phyloP scores from a whole-genome alignment of 2,888 invertebrate species.

The Caradrina kadenii region DNA sequence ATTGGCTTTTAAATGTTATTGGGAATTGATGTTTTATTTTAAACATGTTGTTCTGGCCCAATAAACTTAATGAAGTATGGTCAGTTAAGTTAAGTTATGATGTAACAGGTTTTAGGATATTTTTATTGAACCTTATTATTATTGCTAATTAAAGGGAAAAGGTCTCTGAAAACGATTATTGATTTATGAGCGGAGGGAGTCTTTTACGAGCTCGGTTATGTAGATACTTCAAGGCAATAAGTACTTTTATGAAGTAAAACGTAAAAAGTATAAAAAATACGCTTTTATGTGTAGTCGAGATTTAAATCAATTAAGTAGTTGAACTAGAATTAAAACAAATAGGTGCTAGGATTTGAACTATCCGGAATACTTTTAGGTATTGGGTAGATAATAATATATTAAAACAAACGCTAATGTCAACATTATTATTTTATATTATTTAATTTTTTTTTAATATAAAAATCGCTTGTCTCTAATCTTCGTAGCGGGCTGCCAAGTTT shows the following conservation, averaged over 20 bases:
- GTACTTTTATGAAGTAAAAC: background rate
- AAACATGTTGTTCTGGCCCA: conserved; percentile 17
- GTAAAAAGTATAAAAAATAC: background rate
- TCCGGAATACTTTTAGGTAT: no score
- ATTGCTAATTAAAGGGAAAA: conserved; percentile 42
- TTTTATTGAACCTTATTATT: conserved; percentile 42
- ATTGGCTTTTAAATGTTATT: conserved; percentile 37
- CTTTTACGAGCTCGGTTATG: conserved; percentile 23
- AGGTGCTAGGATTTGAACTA: no score
- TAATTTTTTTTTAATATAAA: no score
- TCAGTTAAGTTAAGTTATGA: conserved; percentile 13
- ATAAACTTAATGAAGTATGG: conserved; percentile 41
- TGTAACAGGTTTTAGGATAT: conserved; percentile 5
- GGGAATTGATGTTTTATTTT: conserved; percentile 25
- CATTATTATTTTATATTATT: no score
- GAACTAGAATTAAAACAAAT: no score
- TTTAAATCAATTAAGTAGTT: background rate
- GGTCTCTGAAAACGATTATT: conserved; percentile 22
- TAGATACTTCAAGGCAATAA: background rate
- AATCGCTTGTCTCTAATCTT: no score
- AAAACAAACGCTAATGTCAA: no score
- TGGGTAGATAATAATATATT: no score
- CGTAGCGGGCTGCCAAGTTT: no score
- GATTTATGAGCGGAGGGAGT: background rate
- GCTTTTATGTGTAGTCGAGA: background rate